Evolutionary conservation across 2,797 vertebrate genomes (phyloP).

Genomic region (Tokudaia tokunoshimensis): DNA sequence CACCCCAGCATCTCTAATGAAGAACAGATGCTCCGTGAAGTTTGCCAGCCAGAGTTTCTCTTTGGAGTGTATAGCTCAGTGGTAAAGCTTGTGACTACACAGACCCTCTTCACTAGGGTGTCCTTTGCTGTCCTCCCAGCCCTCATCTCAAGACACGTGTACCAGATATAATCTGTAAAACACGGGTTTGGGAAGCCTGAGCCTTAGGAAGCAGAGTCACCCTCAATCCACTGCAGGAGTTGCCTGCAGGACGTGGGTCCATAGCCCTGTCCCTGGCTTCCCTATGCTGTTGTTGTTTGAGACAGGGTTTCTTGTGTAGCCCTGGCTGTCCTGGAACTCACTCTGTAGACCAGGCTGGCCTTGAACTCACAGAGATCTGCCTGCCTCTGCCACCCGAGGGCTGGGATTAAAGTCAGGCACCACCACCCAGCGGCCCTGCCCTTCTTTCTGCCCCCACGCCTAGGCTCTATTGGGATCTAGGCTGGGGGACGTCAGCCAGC

Average conservation of each 20-base stretch:
- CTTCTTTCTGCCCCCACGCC: neutral
- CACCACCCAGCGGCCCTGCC: neutral
- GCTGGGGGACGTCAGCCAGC: neutral
- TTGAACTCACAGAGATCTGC: neutral
- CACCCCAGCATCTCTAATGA: neutral
- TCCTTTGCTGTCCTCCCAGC: neutral
- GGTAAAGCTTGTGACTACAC: neutral
- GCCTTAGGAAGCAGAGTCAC: neutral
- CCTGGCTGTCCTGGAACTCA: neutral
- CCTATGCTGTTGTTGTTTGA: neutral
- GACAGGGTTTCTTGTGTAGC: neutral
- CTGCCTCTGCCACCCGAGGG: neutral
- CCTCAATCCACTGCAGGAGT: neutral
- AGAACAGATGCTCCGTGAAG: neutral
- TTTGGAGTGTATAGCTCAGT: neutral
- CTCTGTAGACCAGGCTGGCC: neutral
- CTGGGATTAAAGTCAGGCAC: neutral
- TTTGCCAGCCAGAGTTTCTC: neutral
- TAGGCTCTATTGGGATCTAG: neutral
- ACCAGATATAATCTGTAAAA: neutral
- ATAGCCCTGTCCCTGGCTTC: neutral
- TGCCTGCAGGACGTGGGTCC: neutral
- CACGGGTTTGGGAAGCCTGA: neutral
- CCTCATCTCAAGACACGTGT: neutral
- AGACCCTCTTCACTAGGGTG: neutral